A percentile compares a stretch with the other conserved stretches of the same genome.
Conservation (phyloP, 2,113 vertebrate genomes). For the Gavia stellata region DNA sequence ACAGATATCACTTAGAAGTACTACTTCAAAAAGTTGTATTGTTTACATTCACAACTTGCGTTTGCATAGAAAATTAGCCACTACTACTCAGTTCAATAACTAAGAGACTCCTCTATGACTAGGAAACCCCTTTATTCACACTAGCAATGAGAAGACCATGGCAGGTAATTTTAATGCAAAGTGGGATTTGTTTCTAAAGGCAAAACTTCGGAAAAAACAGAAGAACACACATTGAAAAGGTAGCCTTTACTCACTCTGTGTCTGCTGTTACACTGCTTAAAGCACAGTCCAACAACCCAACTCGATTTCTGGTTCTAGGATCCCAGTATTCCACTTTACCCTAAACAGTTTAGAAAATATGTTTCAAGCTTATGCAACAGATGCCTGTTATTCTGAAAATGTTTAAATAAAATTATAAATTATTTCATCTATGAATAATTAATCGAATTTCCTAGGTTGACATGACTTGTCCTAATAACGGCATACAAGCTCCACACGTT, state of each 20-base stretch:
- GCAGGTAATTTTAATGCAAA: neutral
- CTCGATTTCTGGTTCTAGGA: conserved; percentile 84
- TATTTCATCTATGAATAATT: neutral
- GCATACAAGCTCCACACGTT: neutral
- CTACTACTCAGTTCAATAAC: neutral
- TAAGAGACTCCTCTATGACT: neutral
- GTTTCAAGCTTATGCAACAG: neutral
- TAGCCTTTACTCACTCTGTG: conserved; percentile 79
- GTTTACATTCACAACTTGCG: neutral
- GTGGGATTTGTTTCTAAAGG: neutral
- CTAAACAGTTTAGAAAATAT: conserved; percentile 61
- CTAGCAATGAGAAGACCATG: neutral
- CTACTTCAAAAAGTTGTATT: neutral
- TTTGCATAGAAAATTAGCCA: neutral
- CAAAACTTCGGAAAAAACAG: neutral
- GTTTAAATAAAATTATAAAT: neutral
- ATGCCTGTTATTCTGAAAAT: neutral
- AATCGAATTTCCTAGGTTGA: neutral
- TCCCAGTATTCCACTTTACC: conserved; percentile 98
- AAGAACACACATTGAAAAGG: neutral
- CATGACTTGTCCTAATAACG: neutral
- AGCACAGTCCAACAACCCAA: conserved; percentile 89
- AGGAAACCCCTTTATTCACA: neutral
- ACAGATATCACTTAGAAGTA: neutral
- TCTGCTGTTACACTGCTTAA: conserved; percentile 86